A percentile compares a stretch with the other conserved stretches of the same genome.
Evolutionary conservation across 2,113 vertebrate genomes (phyloP).

Genomic region (Harpagus bidentatus): DNA sequence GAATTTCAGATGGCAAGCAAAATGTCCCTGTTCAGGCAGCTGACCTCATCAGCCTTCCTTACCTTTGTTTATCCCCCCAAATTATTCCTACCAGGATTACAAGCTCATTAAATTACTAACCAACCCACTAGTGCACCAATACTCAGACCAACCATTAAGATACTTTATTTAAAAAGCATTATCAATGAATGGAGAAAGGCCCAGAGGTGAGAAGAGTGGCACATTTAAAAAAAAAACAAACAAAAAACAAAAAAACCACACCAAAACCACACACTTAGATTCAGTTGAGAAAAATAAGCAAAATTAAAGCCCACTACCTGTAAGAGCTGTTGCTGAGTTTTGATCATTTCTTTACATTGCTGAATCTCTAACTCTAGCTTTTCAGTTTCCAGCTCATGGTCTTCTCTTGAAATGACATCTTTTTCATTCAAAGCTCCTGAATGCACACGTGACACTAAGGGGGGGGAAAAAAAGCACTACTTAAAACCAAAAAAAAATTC

Average conservation of each 20-base stretch:
- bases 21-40: not conserved
- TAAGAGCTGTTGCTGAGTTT: slow-evolving; percentile 90
- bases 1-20: not conserved
- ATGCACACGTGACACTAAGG: slow-evolving; percentile 81
- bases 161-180: not conserved
- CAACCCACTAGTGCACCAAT: not conserved
- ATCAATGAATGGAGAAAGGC: not conserved
- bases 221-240: not conserved
- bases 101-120: not conserved
- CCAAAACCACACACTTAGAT: not conserved
- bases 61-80: not conserved
- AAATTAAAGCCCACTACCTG: slow-evolving; percentile 76
- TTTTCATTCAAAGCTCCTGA: slow-evolving; percentile 70
- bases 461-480: not conserved
- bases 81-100: not conserved
- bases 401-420: slow-evolving; percentile 83
- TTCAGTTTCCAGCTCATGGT: slow-evolving; percentile 88
- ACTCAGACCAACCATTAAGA: not conserved
- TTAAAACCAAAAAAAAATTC: not conserved
- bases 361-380: slow-evolving; percentile 88
- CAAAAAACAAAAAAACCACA: not conserved
- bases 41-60: not conserved
- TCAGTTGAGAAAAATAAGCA: not conserved
- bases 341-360: slow-evolving; percentile 94
- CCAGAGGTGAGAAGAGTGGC: not conserved